Base-by-base conservation (phyloP, 2,797 vertebrate species). In the Taenioides sp. region DNA sequence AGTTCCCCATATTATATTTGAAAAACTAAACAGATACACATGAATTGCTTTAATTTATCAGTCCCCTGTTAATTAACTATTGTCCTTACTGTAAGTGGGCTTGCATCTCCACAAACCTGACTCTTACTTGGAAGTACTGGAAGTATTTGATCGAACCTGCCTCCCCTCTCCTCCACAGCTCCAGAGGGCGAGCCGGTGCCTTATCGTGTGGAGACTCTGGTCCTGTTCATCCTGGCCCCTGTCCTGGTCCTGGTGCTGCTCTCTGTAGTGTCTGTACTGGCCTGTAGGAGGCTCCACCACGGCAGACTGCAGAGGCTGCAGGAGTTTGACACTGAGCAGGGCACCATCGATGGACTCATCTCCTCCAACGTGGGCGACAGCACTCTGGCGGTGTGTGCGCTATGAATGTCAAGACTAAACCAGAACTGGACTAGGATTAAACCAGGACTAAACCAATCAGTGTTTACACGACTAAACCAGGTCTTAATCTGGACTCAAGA, bases 331-430 rank as follows among this genome's bases (percentile, higher is more conserved):
- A 87, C 90, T 0, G 92, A 95, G 80, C 91, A 92, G 75, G 90
- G 94, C 55, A 88, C 93, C 76, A 86, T 94, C 34, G 94, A 95
- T 0, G 93, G 94, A 23, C 94, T 95, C 82, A 95, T 95, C 73
- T 84, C 91, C 68, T 92, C 94, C 76, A 95, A 92, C 47, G 88
- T 94, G 58, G 93, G 93, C 69, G 93, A 95, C 86, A 91, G 93
- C 91, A 95, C 93, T 57, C 91, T 95, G 86, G 94, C 93, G 23
- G 94, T 94, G 84, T 77, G 85, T 22, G 17, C 14, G 1, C 55
- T 25, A 4, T 54, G 50, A n/a, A 54, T 37, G 34, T 10, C 34
- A 47, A 17, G 14, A 47, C 14, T 47, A 17, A 43, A 43, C 5
- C 40, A 40, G 37, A 6, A 6, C 34, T 37, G 6, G 5, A 37